Conservation (phyloP, 2,113 vertebrate species). For the Amphiprion percula region DNA sequence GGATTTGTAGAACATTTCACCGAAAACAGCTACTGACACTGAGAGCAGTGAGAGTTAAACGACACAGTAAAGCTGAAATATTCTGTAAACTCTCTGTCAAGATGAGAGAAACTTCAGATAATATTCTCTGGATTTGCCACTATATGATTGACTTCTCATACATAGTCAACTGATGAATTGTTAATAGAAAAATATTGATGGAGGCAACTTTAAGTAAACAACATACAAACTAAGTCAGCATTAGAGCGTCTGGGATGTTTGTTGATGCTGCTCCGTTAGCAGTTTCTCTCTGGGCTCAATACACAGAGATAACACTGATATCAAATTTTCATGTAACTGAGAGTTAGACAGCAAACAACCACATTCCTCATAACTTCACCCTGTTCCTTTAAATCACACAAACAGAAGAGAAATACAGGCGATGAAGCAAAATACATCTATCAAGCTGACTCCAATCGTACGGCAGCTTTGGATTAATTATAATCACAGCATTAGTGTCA, state of each 20-base stretch:
- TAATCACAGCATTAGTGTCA: constrained; percentile 48
- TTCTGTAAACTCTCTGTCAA: too few relatives aligned
- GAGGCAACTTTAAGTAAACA: not conserved
- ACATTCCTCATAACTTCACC: not conserved
- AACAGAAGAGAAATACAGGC: constrained; percentile 14
- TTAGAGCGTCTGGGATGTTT: constrained; percentile 1
- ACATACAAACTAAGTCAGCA: not conserved
- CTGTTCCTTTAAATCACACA: constrained; percentile 38
- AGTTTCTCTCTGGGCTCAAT: not conserved
- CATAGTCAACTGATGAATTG: not conserved
- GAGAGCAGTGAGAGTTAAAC: too few relatives aligned
- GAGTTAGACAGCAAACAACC: not conserved
- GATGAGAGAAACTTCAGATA: not conserved
- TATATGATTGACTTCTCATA: not conserved
- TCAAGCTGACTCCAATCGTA: constrained; percentile 6
- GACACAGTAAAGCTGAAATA: too few relatives aligned
- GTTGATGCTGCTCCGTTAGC: not conserved
- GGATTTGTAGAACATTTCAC: too few relatives aligned
- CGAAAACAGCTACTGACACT: too few relatives aligned
- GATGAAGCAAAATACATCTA: not conserved
- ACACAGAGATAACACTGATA: not conserved
- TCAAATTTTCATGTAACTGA: not conserved
- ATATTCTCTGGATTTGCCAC: not conserved
- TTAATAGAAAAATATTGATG: constrained; percentile 6
- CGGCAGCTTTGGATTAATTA: constrained; percentile 10